Percentiles rank a stretch among this genome's conserved stretches.
Conservation (phyloP, 2,113 vertebrate genomes). For the Oxyruncus cristatus region DNA sequence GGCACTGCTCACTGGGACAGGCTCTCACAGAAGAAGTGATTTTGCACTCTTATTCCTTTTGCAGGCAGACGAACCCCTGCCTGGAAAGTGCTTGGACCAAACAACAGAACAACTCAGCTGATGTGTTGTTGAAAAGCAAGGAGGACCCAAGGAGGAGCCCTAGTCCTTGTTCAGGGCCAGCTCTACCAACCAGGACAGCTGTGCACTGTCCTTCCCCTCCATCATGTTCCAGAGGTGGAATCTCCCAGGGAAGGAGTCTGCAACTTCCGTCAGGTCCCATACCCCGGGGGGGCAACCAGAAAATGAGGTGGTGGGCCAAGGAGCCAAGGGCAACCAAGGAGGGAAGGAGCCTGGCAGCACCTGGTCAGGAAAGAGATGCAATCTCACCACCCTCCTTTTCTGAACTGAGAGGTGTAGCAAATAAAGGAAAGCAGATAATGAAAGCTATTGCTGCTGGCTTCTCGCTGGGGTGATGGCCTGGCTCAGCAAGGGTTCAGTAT, state of each 20-base stretch:
- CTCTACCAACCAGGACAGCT: neutral
- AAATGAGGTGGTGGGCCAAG: neutral
- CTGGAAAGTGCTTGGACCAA: neutral
- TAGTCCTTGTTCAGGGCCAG: neutral
- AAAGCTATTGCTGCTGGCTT: neutral
- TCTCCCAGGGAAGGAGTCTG: neutral
- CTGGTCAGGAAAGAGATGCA: neutral
- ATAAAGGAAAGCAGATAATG: neutral
- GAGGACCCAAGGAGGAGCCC: neutral
- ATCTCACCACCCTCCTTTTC: neutral
- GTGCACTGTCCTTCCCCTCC: neutral
- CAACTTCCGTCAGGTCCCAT: neutral
- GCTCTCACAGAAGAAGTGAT: neutral
- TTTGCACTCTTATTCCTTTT: neutral
- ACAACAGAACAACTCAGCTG: neutral
- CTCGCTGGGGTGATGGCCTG: neutral
- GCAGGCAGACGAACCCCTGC: neutral
- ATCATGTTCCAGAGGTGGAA: neutral
- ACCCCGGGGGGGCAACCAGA: neutral
- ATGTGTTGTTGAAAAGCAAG: neutral
- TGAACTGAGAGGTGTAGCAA: neutral
- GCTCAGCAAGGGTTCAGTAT: neutral
- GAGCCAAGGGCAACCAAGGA: too few relatives aligned
- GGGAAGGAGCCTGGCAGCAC: neutral
- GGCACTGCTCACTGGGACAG: neutral